These are phyloP conservation scores for Synaphobranchus kaupii DNA, from an alignment of 2,797 vertebrate species.

Conservation along the genomic window DNA sequence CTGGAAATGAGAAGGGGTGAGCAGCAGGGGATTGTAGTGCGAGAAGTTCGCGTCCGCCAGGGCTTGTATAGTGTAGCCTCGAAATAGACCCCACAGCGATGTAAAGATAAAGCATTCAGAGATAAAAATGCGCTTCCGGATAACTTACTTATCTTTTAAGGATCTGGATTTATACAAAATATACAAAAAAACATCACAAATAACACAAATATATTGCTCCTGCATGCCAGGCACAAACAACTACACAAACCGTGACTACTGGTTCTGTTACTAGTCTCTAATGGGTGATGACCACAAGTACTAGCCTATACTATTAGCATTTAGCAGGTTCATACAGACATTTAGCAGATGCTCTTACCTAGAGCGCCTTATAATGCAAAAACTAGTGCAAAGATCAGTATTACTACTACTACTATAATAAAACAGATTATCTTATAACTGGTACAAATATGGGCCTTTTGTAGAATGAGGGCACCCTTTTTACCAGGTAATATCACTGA, in stretches of 20 bases:
- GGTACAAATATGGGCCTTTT: not conserved
- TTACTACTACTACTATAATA: not conserved
- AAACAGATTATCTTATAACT: not conserved
- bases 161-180: not conserved
- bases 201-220: not conserved
- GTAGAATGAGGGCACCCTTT: not conserved
- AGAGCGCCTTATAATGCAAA: too few species aligned
- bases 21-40: constrained; percentile 22
- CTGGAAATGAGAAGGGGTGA: constrained; percentile 36
- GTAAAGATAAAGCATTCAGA: not conserved
- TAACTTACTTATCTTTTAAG: not conserved
- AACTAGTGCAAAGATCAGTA: not conserved
- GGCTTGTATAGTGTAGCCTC: constrained; percentile 5
- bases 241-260: not conserved
- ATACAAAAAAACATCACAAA: not conserved
- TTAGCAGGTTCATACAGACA: too few species aligned
- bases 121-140: not conserved
- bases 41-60: not conserved
- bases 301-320: not conserved
- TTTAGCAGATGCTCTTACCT: too few species aligned
- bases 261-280: not conserved
- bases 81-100: not conserved
- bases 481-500: not conserved
- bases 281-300: not conserved
- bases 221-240: not conserved